Percentiles rank a stretch among this genome's conserved stretches.
These are phyloP conservation scores for Mesaphorura yosii DNA, from an alignment of 1,140 invertebrate species.

Conservation along the genomic window DNA sequence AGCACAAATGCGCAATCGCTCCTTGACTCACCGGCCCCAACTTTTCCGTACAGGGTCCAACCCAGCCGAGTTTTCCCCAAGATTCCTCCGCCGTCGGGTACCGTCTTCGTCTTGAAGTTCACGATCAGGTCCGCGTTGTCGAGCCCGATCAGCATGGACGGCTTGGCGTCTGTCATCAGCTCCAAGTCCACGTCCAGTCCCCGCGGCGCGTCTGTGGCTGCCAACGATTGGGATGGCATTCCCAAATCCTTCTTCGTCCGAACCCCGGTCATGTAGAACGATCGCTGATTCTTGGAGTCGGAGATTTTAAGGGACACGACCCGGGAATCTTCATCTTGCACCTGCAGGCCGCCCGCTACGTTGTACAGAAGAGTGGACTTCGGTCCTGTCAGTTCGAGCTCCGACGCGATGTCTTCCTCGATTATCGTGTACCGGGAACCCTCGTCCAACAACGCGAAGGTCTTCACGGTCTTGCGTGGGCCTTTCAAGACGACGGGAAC, in stretches of 20 bases:
- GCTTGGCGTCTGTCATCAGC: background rate
- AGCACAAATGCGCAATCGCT: background rate
- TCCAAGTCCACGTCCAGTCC: background rate
- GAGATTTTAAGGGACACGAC: background rate
- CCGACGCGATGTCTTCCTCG: background rate
- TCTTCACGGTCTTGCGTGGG: background rate
- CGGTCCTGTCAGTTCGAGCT: background rate
- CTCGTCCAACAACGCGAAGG: conserved; percentile 2
- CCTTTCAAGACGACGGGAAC: background rate
- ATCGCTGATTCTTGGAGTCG: background rate
- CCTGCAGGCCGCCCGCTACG: background rate
- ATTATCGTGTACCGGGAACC: background rate
- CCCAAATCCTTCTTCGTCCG: background rate
- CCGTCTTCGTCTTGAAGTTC: background rate
- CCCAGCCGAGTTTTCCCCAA: background rate
- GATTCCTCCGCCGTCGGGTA: background rate
- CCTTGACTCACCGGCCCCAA: background rate
- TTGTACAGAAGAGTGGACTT: background rate
- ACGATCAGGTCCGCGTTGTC: background rate
- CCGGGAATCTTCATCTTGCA: background rate
- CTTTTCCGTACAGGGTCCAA: background rate
- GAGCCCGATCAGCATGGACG: conserved; percentile 1
- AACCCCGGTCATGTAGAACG: background rate
- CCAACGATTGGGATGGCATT: background rate
- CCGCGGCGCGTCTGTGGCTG: background rate